Percentiles rank a stretch among this genome's conserved stretches.
These are phyloP conservation scores for Galemys pyrenaicus DNA, from an alignment of 2,113 vertebrate species.

Conservation along the genomic window DNA sequence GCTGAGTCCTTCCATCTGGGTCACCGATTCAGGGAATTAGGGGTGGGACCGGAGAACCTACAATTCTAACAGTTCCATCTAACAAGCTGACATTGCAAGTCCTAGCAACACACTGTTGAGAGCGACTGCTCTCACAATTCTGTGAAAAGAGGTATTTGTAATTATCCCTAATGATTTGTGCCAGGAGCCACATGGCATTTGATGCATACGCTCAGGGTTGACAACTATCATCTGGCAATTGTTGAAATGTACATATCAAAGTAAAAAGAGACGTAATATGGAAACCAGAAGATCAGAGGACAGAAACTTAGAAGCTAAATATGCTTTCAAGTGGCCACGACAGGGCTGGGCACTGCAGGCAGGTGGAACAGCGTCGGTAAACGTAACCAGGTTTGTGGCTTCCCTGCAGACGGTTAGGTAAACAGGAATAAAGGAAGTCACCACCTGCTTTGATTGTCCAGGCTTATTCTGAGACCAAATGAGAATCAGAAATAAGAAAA, in stretches of 20 bases:
- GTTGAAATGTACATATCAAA: background rate
- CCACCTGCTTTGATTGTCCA: background rate
- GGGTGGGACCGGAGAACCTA: background rate
- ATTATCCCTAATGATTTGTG: background rate
- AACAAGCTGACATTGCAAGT: no score
- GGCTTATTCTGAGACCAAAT: background rate
- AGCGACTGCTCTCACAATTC: background rate
- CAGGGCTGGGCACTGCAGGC: accelerated
- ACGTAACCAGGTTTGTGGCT: background rate
- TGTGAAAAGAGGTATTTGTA: background rate
- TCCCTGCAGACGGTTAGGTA: no score
- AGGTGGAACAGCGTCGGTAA: background rate
- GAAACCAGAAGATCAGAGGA: background rate
- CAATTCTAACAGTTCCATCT: background rate
- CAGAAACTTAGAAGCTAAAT: background rate
- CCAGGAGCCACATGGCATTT: background rate
- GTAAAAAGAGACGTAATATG: background rate
- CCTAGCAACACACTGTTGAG: background rate
- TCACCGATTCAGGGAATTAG: background rate
- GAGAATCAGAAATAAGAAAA: background rate
- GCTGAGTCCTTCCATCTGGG: background rate
- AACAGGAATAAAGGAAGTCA: background rate
- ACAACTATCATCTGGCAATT: background rate
- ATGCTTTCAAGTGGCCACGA: background rate
- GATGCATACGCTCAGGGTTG: background rate